A percentile compares a stretch with the other conserved stretches of the same genome.
These are phyloP conservation scores for Phylloscopus trochilus DNA, from an alignment of 2,113 vertebrate genomes.

Conservation along the genomic window DNA sequence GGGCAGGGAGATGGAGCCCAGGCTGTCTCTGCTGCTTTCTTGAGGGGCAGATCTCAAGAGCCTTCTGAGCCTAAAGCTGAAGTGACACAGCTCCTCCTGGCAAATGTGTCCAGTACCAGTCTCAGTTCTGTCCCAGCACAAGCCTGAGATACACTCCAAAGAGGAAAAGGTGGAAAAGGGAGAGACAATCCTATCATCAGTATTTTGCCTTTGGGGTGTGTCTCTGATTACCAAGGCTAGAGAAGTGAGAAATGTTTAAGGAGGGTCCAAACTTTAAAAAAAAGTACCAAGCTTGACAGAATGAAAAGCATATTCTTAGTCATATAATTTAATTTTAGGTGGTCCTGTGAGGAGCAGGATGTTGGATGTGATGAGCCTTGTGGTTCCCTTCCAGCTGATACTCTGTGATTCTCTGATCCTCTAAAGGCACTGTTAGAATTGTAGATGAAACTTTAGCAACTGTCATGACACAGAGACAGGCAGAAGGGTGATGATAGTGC, in stretches of 20 bases:
- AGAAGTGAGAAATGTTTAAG: background rate
- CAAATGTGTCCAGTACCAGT: accelerated
- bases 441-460: background rate
- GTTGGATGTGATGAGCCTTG: background rate
- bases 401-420: background rate
- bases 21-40: background rate
- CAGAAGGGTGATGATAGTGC: background rate
- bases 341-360: background rate
- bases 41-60: background rate
- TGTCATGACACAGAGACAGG: background rate
- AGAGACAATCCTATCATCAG: background rate
- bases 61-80: background rate
- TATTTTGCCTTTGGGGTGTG: background rate
- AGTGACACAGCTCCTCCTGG: background rate
- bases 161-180: background rate
- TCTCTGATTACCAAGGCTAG: background rate
- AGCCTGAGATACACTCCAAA: background rate
- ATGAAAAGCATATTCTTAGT: background rate
- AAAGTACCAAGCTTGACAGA: background rate
- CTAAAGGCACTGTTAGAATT: background rate
- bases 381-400: background rate
- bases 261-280: background rate
- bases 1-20: background rate
- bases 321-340: background rate
- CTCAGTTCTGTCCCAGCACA: background rate